Evolutionary conservation across 2,113 vertebrate genomes (phyloP).

Genomic region (Stigmatopora argus): DNA sequence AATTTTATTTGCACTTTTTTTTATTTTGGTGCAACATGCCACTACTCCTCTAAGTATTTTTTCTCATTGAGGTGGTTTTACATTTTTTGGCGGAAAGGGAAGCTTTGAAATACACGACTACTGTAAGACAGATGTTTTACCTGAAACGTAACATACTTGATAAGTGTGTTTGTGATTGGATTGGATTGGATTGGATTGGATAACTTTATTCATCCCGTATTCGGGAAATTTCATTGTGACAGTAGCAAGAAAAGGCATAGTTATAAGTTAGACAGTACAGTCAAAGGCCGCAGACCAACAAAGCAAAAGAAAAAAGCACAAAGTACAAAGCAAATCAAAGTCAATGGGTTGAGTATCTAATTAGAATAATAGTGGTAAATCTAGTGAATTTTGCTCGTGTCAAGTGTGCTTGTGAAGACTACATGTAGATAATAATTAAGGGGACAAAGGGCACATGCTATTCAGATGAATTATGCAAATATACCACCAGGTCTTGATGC

Average conservation of each 20-base stretch:
- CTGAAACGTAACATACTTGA: background rate
- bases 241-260: too few species aligned
- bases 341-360: background rate
- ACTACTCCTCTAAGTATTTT: too few species aligned
- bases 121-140: background rate
- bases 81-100: background rate
- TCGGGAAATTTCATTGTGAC: too few species aligned
- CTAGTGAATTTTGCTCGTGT: background rate
- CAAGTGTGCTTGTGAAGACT: background rate
- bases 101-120: background rate
- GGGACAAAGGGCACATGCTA: background rate
- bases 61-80: background rate
- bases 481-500: background rate
- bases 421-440: background rate
- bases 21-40: too few species aligned
- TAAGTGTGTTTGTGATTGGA: too few species aligned
- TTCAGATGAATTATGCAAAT: background rate
- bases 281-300: too few species aligned
- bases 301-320: too few species aligned
- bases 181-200: too few species aligned
- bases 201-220: too few species aligned
- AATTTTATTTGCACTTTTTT: too few species aligned
- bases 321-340: too few species aligned
- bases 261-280: too few species aligned
- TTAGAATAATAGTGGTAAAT: background rate